Evolutionary conservation across 37 sponge, comb jelly and placozoan genomes (phyloP).

Genomic region (Ianthella basta): DNA sequence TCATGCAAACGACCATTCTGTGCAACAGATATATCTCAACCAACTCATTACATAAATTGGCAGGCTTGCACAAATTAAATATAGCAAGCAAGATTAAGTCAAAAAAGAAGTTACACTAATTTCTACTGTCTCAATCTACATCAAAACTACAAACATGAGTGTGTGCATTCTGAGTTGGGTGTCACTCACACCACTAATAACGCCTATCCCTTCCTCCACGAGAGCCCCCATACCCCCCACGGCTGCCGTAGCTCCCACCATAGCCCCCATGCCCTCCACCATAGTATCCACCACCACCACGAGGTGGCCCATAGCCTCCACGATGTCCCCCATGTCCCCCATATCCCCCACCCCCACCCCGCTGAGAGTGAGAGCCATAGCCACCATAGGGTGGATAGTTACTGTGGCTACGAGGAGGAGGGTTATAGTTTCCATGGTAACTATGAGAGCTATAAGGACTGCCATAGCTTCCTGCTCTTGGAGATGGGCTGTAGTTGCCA

Average conservation of each 20-base stretch:
- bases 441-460: background rate
- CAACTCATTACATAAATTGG: too few species aligned
- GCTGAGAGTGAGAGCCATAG: background rate
- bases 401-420: background rate
- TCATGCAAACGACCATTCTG: too few species aligned
- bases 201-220: background rate
- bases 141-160: too few species aligned
- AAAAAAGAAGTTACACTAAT: too few species aligned
- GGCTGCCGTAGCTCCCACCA: background rate
- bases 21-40: too few species aligned
- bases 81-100: too few species aligned
- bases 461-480: background rate
- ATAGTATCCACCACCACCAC: background rate
- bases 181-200: background rate
- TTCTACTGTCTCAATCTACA: too few species aligned
- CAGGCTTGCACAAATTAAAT: too few species aligned
- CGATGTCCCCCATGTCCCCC: background rate
- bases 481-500: background rate
- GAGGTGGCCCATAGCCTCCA: background rate
- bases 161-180: background rate
- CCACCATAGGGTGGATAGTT: background rate
- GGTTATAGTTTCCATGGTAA: conserved; percentile 5
- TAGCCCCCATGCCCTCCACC: conserved; percentile 1
- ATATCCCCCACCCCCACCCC: background rate
- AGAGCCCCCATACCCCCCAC: background rate